A percentile compares a stretch with the other conserved stretches of the same genome.
Evolutionary conservation across 2,113 vertebrate species (phyloP).

Genomic region (Abramis brama): DNA sequence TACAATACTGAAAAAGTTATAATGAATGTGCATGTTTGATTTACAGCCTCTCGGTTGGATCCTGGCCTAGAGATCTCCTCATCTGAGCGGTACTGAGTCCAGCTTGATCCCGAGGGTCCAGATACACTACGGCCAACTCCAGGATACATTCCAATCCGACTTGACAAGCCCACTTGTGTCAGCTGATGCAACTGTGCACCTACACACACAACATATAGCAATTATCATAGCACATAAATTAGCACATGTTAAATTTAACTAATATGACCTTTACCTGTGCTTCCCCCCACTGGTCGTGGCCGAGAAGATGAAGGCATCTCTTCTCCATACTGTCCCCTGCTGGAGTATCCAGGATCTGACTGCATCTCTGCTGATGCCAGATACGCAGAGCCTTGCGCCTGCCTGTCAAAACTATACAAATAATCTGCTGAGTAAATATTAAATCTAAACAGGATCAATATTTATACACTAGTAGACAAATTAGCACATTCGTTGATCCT

Average conservation of each 20-base stretch:
- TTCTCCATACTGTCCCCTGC: constrained; percentile 84
- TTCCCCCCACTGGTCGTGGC: constrained; percentile 91
- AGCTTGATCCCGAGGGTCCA: constrained; percentile 86
- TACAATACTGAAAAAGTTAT: background rate
- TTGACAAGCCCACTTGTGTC: constrained; percentile 93
- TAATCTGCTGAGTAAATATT: background rate
- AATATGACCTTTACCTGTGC: constrained; percentile 81
- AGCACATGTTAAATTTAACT: background rate
- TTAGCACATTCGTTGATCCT: background rate
- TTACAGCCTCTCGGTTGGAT: constrained; percentile 85
- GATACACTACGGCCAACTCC: constrained; percentile 86
- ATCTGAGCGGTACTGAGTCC: constrained; percentile 85
- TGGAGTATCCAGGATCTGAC: constrained; percentile 82
- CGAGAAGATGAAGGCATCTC: constrained; percentile 86
- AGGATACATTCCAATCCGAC: constrained; percentile 87
- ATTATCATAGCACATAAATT: background rate
- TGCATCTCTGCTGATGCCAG: constrained; percentile 81
- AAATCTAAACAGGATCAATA: background rate
- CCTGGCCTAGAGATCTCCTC: constrained; percentile 79
- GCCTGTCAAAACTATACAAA: constrained; percentile 68
- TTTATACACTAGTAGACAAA: background rate
- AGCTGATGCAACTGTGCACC: constrained; percentile 95
- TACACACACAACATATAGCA: constrained; percentile 59
- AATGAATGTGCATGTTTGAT: too few species aligned
- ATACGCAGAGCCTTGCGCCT: constrained; percentile 80